These are phyloP conservation scores for Microchrysa polita DNA, from an alignment of 2,888 invertebrate species.

Conservation along the genomic window DNA sequence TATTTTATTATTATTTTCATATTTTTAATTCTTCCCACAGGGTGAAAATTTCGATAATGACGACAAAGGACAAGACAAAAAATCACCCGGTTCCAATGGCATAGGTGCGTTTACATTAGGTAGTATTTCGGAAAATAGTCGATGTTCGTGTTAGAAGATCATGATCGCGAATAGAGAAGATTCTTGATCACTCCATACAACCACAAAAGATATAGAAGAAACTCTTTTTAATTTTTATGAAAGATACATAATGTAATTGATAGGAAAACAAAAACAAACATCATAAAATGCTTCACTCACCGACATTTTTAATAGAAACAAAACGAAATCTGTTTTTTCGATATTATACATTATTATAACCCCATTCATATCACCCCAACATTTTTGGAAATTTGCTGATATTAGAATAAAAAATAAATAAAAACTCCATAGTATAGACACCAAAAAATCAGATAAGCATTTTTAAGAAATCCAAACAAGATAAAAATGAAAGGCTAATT, in stretches of 20 bases:
- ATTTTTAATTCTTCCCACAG: constrained; percentile 55
- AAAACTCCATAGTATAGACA: neutral
- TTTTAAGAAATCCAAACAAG: neutral
- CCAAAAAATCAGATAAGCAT: neutral
- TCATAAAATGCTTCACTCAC: constrained; percentile 18
- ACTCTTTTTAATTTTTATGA: neutral
- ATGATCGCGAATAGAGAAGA: constrained; percentile 25
- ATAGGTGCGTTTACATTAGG: constrained; percentile 63
- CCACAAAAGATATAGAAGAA: neutral
- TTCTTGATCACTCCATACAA: neutral
- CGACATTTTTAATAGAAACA: constrained; percentile 1
- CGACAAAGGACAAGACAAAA: constrained; percentile 62
- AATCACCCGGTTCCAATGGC: constrained; percentile 61
- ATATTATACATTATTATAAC: neutral
- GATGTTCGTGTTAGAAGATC: constrained; percentile 62
- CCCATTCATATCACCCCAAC: constrained; percentile 9
- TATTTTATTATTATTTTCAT: too few species aligned
- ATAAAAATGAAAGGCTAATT: too few species aligned
- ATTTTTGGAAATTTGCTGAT: neutral
- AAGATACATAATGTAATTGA: too few species aligned
- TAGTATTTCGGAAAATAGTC: constrained; percentile 61
- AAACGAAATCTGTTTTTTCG: neutral
- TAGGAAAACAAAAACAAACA: too few species aligned
- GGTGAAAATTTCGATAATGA: constrained; percentile 65
- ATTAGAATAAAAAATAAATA: neutral